Conservation (phyloP, 2,888 invertebrate genomes). For the Notocelia uddmanniana region DNA sequence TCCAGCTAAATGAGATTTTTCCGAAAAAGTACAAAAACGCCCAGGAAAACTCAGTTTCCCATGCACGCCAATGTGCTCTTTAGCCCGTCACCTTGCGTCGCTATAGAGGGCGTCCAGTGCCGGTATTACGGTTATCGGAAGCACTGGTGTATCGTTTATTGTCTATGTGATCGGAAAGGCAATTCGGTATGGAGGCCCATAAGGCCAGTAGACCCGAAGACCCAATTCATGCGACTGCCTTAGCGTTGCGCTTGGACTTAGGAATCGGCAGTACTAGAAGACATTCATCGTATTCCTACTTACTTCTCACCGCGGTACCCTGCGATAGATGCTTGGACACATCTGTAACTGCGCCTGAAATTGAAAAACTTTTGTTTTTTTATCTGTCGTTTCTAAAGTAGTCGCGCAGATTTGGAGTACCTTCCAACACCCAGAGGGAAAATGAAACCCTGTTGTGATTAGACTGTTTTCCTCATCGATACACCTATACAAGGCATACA, state of each 20-base stretch:
- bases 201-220: neutral
- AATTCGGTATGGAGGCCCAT: neutral
- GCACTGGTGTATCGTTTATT: no score
- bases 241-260: neutral
- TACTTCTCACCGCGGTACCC: conserved; percentile 68
- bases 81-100: neutral
- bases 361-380: conserved; percentile 17
- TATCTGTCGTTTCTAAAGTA: no score
- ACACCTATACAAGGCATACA: neutral
- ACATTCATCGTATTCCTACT: conserved; percentile 50
- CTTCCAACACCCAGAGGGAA: no score
- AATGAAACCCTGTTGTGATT: no score
- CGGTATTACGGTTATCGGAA: no score
- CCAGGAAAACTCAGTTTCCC: no score
- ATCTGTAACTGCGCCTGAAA: conserved; percentile 66
- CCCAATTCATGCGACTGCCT: neutral
- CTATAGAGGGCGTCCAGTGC: neutral
- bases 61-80: neutral
- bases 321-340: conserved; percentile 67
- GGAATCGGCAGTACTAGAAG: neutral
- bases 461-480: no score
- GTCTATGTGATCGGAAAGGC: neutral
- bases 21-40: no score
- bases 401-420: no score
- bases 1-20: no score